Evolutionary conservation across 2,888 invertebrate genomes (phyloP), one percentile per base, ranked within the genome.

Genomic region (Chloroclystis v-ata): DNA sequence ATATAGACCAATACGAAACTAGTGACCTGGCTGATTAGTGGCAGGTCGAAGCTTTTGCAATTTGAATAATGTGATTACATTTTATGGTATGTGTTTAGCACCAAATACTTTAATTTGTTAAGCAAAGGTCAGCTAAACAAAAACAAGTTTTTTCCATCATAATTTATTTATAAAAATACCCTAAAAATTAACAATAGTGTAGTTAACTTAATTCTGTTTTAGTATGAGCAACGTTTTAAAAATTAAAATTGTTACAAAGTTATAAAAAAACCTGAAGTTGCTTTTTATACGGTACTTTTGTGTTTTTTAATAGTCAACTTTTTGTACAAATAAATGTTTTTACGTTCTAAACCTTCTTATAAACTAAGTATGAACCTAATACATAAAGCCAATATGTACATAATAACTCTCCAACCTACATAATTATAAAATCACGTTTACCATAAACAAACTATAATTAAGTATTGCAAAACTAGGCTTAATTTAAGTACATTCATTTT

Each of bases 81-180:
- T n/a, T n/a, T n/a, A n/a, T n/a, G n/a, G n/a, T n/a, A n/a, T n/a
- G n/a, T n/a, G n/a, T n/a, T n/a, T n/a, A n/a, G n/a, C n/a, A n/a
- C n/a, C n/a, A n/a, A n/a, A n/a, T n/a, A n/a, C n/a, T n/a, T n/a
- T n/a, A n/a, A n/a, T n/a, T 32, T 32, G n/a, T 32, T 14, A 33
- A 16, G 4, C 6, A 33, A 33, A 14, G n/a, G 14, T 33, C 9
- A 14, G 10, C 14, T 8, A 32, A 12, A 8, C 49, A 59, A 57
- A 52, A 25, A 46, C 7, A 33, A 26, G 43, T 38, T 60, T 54
- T 56, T 39, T 60, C 60, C 62, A 66, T 68, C 65, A 75, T 75
- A 75, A 75, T 77, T 75, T 78, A 79, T 73, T 76, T 60, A 20
- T 62, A 59, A 64, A 33, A 62, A 72, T 69, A 69, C 69, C 61